Evolutionary conservation across 2,797 vertebrate genomes (phyloP), one percentile per base, ranked within the genome.

Genomic region (Falco naumanni): DNA sequence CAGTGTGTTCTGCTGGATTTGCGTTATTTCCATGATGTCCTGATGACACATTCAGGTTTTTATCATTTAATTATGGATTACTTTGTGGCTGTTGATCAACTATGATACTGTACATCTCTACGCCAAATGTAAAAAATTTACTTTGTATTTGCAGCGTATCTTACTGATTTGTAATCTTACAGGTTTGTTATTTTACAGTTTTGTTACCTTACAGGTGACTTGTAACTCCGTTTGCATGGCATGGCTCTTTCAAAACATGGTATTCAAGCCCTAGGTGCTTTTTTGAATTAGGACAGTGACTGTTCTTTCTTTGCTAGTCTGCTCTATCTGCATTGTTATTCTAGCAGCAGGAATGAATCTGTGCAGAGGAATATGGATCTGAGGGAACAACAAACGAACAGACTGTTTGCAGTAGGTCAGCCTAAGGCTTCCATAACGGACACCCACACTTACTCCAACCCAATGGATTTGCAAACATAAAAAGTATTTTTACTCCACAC

Each of bases 381-480:
- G 59, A 93, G 37, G 65, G 57, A 95, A 84, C 63, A 87, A 74
- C 72, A 90, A 82, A 76, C 57, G 92, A 89, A 84, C 24, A 83
- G 54, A 41, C 28, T 50, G 19, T 48, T 78, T 75, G 54, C 31
- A 68, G 33, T 37, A 90, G 50, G 70, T 45, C 43, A 18, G 43
- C 87, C 70, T 54, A 68, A 91, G 51, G n/a, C 53, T 66, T 85
- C 56, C 39, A 50, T 84, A 84, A 80, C 12, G 74, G 54, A 87
- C 61, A 76, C 51, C 31, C 56, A 65, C 53, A 41, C 33, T 71
- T 37, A 53, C 6, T 70, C 15, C 20, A 88, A 81, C n/a, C 24
- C 31, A 60, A 31, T 0, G 3, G 48, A 94, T 63, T 45, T 76
- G 70, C 47, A 63, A 87, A 70, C 43, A 71, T 31, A 75, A 94